phyloP scores from a whole-genome alignment of 2,113 vertebrate genomes.

The Microcebus tavaratra region DNA sequence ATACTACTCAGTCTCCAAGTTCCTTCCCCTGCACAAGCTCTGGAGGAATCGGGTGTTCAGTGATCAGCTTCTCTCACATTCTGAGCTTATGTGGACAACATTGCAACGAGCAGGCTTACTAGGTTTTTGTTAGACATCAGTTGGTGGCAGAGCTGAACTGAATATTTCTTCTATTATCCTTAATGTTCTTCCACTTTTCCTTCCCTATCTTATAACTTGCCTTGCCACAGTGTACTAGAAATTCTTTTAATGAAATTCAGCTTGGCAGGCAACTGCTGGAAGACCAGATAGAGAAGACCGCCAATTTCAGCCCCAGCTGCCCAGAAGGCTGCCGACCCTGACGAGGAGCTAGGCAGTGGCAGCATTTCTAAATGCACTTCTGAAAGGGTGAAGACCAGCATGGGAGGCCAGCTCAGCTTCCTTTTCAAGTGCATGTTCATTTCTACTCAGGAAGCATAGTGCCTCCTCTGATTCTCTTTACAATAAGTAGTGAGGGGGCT shows the following conservation, averaged over 20 bases:
- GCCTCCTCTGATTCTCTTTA: background rate
- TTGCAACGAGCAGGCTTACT: background rate
- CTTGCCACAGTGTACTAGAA: background rate
- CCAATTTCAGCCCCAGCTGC: background rate
- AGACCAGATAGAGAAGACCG: background rate
- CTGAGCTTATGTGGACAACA: background rate
- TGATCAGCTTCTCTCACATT: background rate
- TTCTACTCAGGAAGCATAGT: background rate
- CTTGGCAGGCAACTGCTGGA: background rate
- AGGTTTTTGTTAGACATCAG: background rate
- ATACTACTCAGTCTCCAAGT: background rate
- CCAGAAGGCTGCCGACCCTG: fast-evolving
- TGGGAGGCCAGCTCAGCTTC: background rate
- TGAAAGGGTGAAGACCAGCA: background rate
- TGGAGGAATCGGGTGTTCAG: too few relatives aligned
- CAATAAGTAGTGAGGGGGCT: slow-evolving; percentile 20
- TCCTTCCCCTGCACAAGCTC: background rate
- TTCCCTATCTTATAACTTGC: background rate
- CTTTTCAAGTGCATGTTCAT: background rate
- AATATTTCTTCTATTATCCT: background rate
- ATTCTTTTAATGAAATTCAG: background rate
- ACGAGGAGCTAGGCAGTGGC: background rate
- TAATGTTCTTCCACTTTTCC: background rate
- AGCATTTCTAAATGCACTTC: background rate
- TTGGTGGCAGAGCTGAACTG: background rate